Conservation (phyloP, 1,140 invertebrate species). For the Helicorthomorpha holstii region DNA sequence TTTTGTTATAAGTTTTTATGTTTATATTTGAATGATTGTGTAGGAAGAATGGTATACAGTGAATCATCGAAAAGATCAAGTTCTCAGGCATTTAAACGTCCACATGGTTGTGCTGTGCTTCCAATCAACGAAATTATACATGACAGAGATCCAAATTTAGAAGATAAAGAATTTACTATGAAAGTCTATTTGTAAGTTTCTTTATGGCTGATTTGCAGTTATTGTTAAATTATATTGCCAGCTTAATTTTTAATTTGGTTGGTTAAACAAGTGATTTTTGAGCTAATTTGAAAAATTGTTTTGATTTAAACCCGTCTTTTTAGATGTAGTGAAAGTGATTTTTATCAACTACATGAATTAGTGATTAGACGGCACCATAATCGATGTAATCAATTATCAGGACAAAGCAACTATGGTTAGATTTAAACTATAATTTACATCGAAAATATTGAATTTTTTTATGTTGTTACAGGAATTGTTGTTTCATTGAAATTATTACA, state of each 20-base stretch:
- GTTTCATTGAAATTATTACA: slow-evolving; percentile 53
- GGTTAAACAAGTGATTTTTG: no score
- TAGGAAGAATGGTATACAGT: slow-evolving; percentile 55
- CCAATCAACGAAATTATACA: slow-evolving; percentile 10
- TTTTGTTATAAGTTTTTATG: slow-evolving; percentile 5
- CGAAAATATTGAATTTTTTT: neutral
- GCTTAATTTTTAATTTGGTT: no score
- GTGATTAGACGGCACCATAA: slow-evolving; percentile 62
- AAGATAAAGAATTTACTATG: slow-evolving; percentile 15
- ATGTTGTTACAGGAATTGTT: slow-evolving; percentile 37
- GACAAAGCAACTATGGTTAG: slow-evolving; percentile 48
- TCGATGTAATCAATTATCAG: slow-evolving; percentile 60
- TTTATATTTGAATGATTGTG: neutral
- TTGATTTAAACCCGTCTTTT: neutral
- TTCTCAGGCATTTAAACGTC: slow-evolving; percentile 44
- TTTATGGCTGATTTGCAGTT: neutral
- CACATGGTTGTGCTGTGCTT: slow-evolving; percentile 62
- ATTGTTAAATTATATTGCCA: no score
- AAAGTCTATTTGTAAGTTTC: slow-evolving; percentile 17
- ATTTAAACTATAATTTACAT: neutral
- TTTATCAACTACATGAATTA: slow-evolving; percentile 70
- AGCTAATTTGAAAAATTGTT: neutral
- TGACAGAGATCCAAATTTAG: slow-evolving; percentile 10
- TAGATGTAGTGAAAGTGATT: slow-evolving; percentile 67
- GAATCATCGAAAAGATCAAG: slow-evolving; percentile 52